Conservation (phyloP, 2,888 invertebrate species). For the Brenthis ino region DNA sequence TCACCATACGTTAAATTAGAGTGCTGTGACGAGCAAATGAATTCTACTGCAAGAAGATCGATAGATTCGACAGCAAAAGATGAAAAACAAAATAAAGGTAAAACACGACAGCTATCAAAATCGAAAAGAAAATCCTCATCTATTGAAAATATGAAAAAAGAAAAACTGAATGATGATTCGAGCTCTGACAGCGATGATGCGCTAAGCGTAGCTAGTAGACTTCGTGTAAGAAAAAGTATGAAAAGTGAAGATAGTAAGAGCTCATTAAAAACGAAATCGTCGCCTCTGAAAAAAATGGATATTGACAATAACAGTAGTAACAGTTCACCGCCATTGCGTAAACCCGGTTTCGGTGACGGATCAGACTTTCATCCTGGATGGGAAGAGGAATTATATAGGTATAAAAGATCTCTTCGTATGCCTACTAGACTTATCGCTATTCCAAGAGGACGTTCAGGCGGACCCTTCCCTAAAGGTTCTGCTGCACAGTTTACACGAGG, state of each 20-base stretch:
- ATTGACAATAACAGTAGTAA: constrained; percentile 55
- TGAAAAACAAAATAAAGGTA: constrained; percentile 59
- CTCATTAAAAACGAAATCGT: constrained; percentile 49
- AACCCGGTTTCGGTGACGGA: constrained; percentile 86
- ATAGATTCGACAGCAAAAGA: constrained; percentile 60
- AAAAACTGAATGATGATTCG: constrained; percentile 57
- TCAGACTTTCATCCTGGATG: constrained; percentile 89
- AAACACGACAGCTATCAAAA: constrained; percentile 57
- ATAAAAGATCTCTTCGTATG: constrained; percentile 91
- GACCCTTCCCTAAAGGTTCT: constrained; percentile 67
- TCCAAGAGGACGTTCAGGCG: constrained; percentile 85
- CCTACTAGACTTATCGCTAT: constrained; percentile 91
- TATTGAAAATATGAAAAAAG: constrained; percentile 62
- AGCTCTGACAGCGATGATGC: constrained; percentile 73
- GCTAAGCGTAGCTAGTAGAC: constrained; percentile 68
- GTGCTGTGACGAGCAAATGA: constrained; percentile 75
- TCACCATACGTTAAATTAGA: constrained; percentile 76
- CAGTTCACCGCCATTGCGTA: constrained; percentile 67
- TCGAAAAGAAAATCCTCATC: constrained; percentile 61
- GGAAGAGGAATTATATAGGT: constrained; percentile 92
- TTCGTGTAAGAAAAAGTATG: constrained; percentile 72
- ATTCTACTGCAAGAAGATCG: constrained; percentile 67
- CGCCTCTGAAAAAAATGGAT: constrained; percentile 64
- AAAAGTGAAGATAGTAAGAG: constrained; percentile 71
- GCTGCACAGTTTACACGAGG: constrained; percentile 81